phyloP scores from a whole-genome alignment of 2,797 vertebrate species.

The Danio choprae region DNA sequence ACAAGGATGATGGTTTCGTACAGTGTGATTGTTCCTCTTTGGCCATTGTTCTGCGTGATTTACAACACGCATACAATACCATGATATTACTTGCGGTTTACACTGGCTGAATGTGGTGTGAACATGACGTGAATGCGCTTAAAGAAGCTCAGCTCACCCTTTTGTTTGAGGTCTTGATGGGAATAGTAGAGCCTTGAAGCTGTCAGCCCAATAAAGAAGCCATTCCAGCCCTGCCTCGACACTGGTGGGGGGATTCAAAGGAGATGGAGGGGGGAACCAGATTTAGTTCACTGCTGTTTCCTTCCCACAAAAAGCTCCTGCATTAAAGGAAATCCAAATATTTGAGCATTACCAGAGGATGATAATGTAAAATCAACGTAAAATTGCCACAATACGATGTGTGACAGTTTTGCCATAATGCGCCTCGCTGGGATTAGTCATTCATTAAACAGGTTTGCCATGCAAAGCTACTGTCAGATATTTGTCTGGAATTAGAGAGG shows the following conservation, averaged over 20 bases:
- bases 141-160: slow-evolving; percentile 73
- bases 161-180: slow-evolving; percentile 80
- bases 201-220: slow-evolving; percentile 79
- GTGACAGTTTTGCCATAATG: slow-evolving; percentile 84
- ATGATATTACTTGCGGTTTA: slow-evolving; percentile 76
- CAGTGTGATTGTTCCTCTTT: slow-evolving; percentile 63
- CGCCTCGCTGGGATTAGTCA: slow-evolving; percentile 80
- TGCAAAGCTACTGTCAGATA: slow-evolving; percentile 87
- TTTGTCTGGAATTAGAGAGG: slow-evolving; percentile 78
- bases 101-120: slow-evolving; percentile 61
- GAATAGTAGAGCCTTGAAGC: slow-evolving; percentile 72
- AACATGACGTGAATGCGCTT: slow-evolving; percentile 73
- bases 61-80: slow-evolving; percentile 74
- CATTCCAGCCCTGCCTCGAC: slow-evolving; percentile 70
- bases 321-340: slow-evolving; percentile 84
- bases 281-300: slow-evolving; percentile 80
- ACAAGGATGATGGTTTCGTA: slow-evolving; percentile 68
- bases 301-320: slow-evolving; percentile 73
- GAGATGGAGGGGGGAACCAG: slow-evolving; percentile 61
- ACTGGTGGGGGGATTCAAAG: slow-evolving; percentile 73
- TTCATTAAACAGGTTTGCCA: slow-evolving; percentile 86
- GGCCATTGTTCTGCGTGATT: slow-evolving; percentile 78
- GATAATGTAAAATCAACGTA: slow-evolving; percentile 88
- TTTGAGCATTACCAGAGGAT: slow-evolving; percentile 84
- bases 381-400: slow-evolving; percentile 80